Base-by-base conservation (phyloP, 2,888 invertebrate species). In the Ophion ellenae region DNA sequence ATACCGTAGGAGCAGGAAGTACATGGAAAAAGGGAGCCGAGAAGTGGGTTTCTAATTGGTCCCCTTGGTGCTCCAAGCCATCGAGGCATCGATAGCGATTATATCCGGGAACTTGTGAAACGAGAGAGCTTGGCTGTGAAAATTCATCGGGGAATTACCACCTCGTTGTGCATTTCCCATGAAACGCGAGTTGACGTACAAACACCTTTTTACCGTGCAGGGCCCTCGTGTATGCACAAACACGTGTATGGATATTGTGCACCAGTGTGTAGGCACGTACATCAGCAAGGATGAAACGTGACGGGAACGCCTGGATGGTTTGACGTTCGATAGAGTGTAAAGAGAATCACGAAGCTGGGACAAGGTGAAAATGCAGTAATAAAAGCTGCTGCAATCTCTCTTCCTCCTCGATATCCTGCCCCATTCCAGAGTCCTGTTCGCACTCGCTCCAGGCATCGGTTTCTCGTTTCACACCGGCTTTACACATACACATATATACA, bases 331-430 rank as follows among this genome's bases (percentile, higher is more conserved):
- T 91, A 92, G 92, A 89, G 91, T 91, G 91, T 90, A 90, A 92
- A 93, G 91, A 92, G 88, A 91, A 90, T 91, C 91, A 90, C 91
- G 92, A 91, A 91, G 90, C 91, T 90, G 90, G 91, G 92, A 93
- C 92, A 92, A 93, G 93, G 93, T 93, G 94, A 93, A 93, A 94
- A 93, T 93, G 92, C 93, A 93, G 93, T 93, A 93, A 93, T 94
- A 93, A 93, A 94, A 93, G 92, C 92, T 90, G 90, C 91, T 91
- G 90, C 92, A 91, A 91, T 91, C 92, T 85, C 86, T 84, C 84
- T 69, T 75, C n/a, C 64, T 81, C 75, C 75, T 70, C 40, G n/a
- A 71, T 74, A 76, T 66, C 63, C 28, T 64, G 36, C 83, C 70
- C 53, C 86, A 73, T 81, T 71, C 76, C 84, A 66, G 5, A 59